Conservation (phyloP, 2,888 invertebrate genomes). For the Panorpa germanica region DNA sequence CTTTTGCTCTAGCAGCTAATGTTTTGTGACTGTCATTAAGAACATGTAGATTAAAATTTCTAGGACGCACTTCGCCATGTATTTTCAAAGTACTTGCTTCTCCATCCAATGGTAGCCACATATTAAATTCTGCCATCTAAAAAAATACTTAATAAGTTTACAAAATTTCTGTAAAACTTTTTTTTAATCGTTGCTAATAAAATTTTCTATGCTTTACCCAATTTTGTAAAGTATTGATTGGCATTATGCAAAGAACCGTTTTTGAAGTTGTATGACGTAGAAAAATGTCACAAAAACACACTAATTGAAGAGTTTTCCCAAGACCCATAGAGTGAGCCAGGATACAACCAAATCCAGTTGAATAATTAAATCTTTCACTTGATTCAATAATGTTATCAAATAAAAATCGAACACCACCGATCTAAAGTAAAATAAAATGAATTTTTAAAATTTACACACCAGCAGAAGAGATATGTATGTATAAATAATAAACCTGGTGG, state of each 20-base stretch:
- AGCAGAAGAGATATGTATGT: constrained; percentile 29
- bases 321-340: constrained; percentile 98
- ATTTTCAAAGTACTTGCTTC: constrained; percentile 31
- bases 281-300: constrained; percentile 92
- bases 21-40: constrained; percentile 91
- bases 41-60: constrained; percentile 76
- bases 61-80: constrained; percentile 49
- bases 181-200: not conserved
- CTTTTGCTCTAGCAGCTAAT: constrained; percentile 68
- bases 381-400: constrained; percentile 97
- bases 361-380: constrained; percentile 65
- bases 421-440: constrained; percentile 27
- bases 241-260: constrained; percentile 90
- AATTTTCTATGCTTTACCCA: constrained; percentile 39
- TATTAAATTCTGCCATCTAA: constrained; percentile 86
- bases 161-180: not conserved
- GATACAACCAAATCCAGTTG: constrained; percentile 91
- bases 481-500: constrained; percentile 52
- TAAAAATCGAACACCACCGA: constrained; percentile 85
- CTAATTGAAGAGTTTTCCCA: constrained; percentile 94
- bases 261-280: constrained; percentile 74
- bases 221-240: constrained; percentile 95
- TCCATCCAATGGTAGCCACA: constrained; percentile 78
- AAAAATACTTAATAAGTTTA: constrained; percentile 20
- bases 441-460: constrained; percentile 19